Evolutionary conservation across 1,140 invertebrate genomes (phyloP), one percentile per base, ranked within the genome.

Genomic region (Diachasma alloeum): DNA sequence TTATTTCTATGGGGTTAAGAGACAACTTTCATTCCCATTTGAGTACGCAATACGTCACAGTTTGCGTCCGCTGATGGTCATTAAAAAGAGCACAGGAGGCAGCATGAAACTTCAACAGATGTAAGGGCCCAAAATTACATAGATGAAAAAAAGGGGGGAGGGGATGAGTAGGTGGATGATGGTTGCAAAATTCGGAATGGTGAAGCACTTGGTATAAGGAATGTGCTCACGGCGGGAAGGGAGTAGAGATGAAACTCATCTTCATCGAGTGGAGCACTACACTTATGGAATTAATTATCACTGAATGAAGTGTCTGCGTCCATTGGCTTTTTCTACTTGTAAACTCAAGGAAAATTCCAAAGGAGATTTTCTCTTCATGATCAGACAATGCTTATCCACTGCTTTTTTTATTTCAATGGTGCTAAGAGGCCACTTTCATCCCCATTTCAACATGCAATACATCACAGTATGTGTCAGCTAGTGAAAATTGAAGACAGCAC

Each of bases 401-500:
- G 8, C n/a, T n/a, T n/a, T 3, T 59, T 59, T 59, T 22, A 19
- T 8, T 22, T 59, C n/a, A 9, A 59, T 59, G 17, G 53, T 9
- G 53, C 4, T 26, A 22, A 59, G 53, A 59, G 53, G 17, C 4
- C 4, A 59, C 53, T 59, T 59, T 59, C 53, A 59, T 59, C 22
- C 53, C 53, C 53, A 22, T 59, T 67, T n/a, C 1, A 36, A 17
- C 26, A 67, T 8, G 84, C 81, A 83, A 86, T 88, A 84, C 83
- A 86, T 87, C 86, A 87, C 81, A 82, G 37, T 83, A 82, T 36
- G 85, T 81, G 80, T 82, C 83, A 82, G 84, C 81, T 19, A 81
- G 74, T 80, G 82, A 86, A 88, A 90, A 88, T 89, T 90, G 88
- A 89, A 90, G 88, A 90, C 85, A 87, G 87, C 86, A 81, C 81